Evolutionary conservation across 2,113 vertebrate genomes (phyloP), one percentile per base, ranked within the genome.

Genomic region (Illadopsis cleaveri): DNA sequence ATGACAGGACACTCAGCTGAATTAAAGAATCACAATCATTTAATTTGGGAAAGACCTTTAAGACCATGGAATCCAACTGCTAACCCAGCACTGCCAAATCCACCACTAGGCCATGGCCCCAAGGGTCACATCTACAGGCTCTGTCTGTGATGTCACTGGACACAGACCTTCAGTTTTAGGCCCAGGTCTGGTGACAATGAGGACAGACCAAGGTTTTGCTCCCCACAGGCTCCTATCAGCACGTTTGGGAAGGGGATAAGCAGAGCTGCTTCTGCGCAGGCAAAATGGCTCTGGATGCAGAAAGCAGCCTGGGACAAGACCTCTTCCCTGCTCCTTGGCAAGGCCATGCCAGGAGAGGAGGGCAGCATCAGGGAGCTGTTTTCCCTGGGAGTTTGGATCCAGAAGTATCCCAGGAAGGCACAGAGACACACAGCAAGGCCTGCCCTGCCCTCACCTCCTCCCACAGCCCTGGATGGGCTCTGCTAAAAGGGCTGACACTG

Each of bases 401-500:
- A 11, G 22, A 47, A 45, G 18, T 20, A 16, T 5, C 24, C 45
- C 28, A 72, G 66, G 22, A 80, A 80, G 66, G 62, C 54, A n/a
- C 48, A 65, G 62, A 82, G n/a, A 20, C 10, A 6, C 3, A n/a
- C 31, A 38, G 62, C 15, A 30, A 8, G 15, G 45, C 15, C 38
- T 69, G 70, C 23, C 22, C 58, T 50, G 18, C 76, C 12, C 84
- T 73, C 42, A 28, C 27, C 65, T 70, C 37, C 42, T 88, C 60
- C 60, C 44, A 50, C 57, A 51, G 7, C 35, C 27, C 37, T 37
- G 21, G 18, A 22, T 35, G 28, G 82, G 62, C 75, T 72, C 66
- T 76, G 62, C 50, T 51, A 5, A 81, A 93, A 96, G 38, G 60
- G 82, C 90, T 95, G 72, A 87, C 50, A 15, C 28, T 3, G 72